Evolutionary conservation across 2,888 invertebrate species (phyloP).

Genomic region (Geotrupes spiniger): DNA sequence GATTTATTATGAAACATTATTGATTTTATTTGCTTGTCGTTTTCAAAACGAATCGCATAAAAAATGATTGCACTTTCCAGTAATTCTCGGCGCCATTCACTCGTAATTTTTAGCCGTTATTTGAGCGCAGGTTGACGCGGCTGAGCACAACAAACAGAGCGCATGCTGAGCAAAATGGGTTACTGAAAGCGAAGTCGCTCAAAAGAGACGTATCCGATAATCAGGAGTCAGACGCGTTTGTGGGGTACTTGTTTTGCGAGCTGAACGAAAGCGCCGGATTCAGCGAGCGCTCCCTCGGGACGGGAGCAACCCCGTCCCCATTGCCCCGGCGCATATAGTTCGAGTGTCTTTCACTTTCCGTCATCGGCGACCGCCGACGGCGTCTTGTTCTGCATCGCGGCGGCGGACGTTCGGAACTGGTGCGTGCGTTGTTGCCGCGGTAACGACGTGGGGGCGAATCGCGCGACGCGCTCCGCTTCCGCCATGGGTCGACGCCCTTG

Average conservation of each 20-base stretch:
- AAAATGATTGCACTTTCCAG: too few relatives aligned
- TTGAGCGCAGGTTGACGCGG: too few relatives aligned
- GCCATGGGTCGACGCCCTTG: constrained; percentile 30
- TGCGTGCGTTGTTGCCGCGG: constrained; percentile 27
- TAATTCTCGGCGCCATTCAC: too few relatives aligned
- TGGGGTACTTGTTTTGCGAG: constrained; percentile 1
- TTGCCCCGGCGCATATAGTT: constrained; percentile 22
- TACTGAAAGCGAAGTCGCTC: not conserved
- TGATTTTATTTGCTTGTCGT: too few relatives aligned
- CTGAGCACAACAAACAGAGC: too few relatives aligned
- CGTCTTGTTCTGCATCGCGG: constrained; percentile 25
- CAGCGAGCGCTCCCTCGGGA: constrained; percentile 27
- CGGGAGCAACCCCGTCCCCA: constrained; percentile 28
- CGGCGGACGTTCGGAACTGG: constrained; percentile 27
- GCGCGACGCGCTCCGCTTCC: constrained; percentile 24
- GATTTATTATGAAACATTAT: too few relatives aligned
- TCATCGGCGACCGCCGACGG: constrained; percentile 21
- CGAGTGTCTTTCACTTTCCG: constrained; percentile 23
- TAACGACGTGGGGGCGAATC: constrained; percentile 25
- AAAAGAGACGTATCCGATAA: constrained; percentile 3
- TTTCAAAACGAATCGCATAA: too few relatives aligned
- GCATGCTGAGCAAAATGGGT: too few relatives aligned
- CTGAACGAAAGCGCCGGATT: constrained; percentile 17
- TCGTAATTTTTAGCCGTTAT: too few relatives aligned
- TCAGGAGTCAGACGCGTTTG: not conserved